Evolutionary conservation across 1,140 invertebrate species (phyloP).

Genomic region (Drosophila burlai): DNA sequence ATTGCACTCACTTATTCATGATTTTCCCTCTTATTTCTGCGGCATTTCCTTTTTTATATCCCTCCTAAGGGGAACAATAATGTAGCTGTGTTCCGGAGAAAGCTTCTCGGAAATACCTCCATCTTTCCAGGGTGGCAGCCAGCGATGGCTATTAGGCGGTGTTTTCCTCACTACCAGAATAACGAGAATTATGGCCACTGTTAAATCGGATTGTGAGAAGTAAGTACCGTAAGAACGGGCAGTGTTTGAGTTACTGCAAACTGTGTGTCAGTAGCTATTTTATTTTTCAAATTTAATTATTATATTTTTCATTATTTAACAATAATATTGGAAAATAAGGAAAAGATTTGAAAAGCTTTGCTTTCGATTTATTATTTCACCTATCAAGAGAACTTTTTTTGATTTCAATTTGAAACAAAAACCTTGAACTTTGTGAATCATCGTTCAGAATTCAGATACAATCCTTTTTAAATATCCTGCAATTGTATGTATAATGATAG

Average conservation of each 20-base stretch:
- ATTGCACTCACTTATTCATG: constrained; percentile 78
- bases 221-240: no score
- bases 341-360: background rate
- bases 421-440: constrained; percentile 24
- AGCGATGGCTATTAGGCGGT: constrained; percentile 14
- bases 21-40: constrained; percentile 61
- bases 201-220: background rate
- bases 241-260: background rate
- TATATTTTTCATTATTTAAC: background rate
- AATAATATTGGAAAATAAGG: background rate
- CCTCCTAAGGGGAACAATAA: constrained; percentile 35
- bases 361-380: background rate
- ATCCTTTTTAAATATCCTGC: background rate
- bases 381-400: background rate
- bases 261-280: background rate
- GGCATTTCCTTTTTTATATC: constrained; percentile 50
- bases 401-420: background rate
- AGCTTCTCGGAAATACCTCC: constrained; percentile 19
- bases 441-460: background rate
- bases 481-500: constrained; percentile 11
- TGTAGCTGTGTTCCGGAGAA: constrained; percentile 10
- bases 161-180: constrained; percentile 1
- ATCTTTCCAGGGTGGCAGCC: background rate
- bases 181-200: constrained; percentile 12
- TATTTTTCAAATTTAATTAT: background rate